Percentiles rank a stretch among this genome's conserved stretches.
Conservation (phyloP, 2,888 invertebrate genomes). For the Strigamia transsilvanica region DNA sequence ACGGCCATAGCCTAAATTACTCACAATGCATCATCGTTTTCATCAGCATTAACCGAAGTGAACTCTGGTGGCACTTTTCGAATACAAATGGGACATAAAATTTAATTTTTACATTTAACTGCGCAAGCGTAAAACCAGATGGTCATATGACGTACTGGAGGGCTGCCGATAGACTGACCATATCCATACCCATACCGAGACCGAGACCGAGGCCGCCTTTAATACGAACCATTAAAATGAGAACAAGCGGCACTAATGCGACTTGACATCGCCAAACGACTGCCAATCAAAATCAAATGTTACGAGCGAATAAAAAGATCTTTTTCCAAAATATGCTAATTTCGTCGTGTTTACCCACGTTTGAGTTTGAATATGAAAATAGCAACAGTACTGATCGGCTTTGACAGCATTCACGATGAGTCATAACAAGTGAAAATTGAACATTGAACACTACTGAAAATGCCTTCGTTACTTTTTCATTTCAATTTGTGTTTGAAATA, state of each 20-base stretch:
- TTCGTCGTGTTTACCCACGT: too few relatives aligned
- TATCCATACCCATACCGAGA: too few relatives aligned
- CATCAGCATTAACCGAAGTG: slow-evolving; percentile 24
- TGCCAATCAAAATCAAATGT: slow-evolving; percentile 17
- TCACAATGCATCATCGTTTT: slow-evolving; percentile 13
- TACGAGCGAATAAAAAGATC: neutral
- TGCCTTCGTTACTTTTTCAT: too few relatives aligned
- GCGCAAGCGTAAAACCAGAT: slow-evolving; percentile 33
- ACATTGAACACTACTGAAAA: too few relatives aligned
- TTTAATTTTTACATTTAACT: slow-evolving; percentile 1
- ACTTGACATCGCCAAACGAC: slow-evolving; percentile 10
- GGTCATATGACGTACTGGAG: neutral
- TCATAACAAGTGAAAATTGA: too few relatives aligned
- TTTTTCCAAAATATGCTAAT: neutral
- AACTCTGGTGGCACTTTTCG: slow-evolving; percentile 19
- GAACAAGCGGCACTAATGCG: slow-evolving; percentile 34
- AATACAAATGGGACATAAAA: slow-evolving; percentile 12
- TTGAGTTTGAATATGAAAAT: too few relatives aligned
- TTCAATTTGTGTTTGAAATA: too few relatives aligned
- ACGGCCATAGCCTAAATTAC: too few relatives aligned
- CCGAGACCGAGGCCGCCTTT: neutral
- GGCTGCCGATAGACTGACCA: neutral
- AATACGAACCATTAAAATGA: slow-evolving; percentile 43
- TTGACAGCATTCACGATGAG: too few relatives aligned
- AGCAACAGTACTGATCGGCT: too few relatives aligned